Evolutionary conservation across 2,113 vertebrate genomes (phyloP).

Genomic region (Rhabdornis inornatus): DNA sequence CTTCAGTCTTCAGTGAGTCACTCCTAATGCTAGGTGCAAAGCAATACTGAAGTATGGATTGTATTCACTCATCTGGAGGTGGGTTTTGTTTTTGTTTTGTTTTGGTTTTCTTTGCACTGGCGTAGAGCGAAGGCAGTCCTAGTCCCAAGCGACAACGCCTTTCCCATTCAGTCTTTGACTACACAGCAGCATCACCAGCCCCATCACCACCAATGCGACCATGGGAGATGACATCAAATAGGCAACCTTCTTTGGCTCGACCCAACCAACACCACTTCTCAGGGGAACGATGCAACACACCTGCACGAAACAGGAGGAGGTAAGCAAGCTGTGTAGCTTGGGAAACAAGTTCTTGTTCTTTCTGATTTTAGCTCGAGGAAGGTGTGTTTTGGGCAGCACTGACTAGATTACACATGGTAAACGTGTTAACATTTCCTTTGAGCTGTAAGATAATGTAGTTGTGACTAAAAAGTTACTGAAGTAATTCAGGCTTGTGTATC

Average conservation of each 20-base stretch:
- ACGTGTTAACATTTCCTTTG: neutral
- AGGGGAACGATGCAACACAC: constrained; percentile 92
- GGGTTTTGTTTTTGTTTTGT: neutral
- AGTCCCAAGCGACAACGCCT: constrained; percentile 95
- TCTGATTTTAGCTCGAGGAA: neutral
- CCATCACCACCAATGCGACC: constrained; percentile 96
- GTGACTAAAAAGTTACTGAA: neutral
- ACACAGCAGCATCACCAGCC: constrained; percentile 84
- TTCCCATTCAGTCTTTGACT: constrained; percentile 92
- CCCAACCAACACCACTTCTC: constrained; percentile 88
- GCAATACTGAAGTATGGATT: neutral
- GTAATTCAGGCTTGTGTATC: neutral
- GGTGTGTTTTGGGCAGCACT: neutral
- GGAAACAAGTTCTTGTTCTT: neutral
- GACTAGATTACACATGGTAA: neutral
- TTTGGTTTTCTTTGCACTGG: constrained; percentile 18
- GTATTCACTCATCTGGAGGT: constrained; percentile 8
- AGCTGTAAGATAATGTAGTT: neutral
- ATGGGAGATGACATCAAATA: constrained; percentile 94
- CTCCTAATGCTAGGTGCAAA: neutral
- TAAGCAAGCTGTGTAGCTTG: constrained; percentile 36
- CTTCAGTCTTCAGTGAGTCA: neutral
- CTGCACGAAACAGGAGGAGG: constrained; percentile 94
- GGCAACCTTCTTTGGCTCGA: constrained; percentile 86
- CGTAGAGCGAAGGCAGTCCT: constrained; percentile 91